Evolutionary conservation across 2,888 invertebrate genomes (phyloP), one percentile per base, ranked within the genome.

Genomic region (Dascillus cervinus): DNA sequence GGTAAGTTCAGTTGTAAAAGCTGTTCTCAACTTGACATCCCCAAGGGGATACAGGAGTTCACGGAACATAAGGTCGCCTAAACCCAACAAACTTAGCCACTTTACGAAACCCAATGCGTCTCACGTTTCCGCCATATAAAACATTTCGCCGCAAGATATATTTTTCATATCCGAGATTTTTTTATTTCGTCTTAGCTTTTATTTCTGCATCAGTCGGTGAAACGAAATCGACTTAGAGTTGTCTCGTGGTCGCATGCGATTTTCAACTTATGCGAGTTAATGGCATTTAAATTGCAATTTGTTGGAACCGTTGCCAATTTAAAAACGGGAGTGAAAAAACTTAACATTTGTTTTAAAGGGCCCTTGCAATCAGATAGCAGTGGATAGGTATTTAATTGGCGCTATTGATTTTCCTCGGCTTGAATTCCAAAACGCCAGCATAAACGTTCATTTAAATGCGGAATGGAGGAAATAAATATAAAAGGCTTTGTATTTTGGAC

Each of bases 41-140:
- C n/a, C 47, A 65, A 65, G 50, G 58, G 66, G 46, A 65, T 64
- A 46, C 66, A 67, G 34, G 37, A 44, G 43, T 42, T 47, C 30
- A 41, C 41, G 42, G 45, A 50, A 52, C 60, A 59, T 60, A 61
- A 61, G 60, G 60, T 59, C 57, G 51, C 49, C 45, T 47, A 57
- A 58, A 56, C 49, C 51, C 55, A 61, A 62, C 60, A 62, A 62
- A 63, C 57, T 61, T 61, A 55, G 46, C 55, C 56, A 57, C 57
- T 61, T 63, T 63, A 42, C 48, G 50, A 55, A 56, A 54, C 52
- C 53, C 57, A 55, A 62, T 61, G 60, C 59, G 55, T 48, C 53
- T 55, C 60, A 60, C 60, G 62, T 60, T 62, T 61, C 62, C 60
- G 58, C 45, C 51, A 43, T 49, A 53, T 58, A 54, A 56, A 56